phyloP scores from a whole-genome alignment of 2,797 vertebrate genomes.

The Hippoglossus hippoglossus region DNA sequence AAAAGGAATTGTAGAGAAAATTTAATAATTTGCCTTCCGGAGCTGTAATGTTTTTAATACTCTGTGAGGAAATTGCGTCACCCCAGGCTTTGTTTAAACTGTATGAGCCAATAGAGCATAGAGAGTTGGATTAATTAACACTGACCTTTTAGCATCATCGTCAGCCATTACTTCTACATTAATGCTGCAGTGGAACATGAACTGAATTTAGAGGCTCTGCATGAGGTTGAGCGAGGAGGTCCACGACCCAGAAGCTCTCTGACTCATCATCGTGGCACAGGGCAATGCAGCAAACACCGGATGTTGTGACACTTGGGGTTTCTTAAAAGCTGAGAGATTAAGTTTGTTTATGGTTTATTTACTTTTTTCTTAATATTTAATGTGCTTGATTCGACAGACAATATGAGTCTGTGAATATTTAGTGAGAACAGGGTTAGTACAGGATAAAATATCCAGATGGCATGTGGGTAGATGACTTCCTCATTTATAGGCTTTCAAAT shows the following conservation, averaged over 20 bases:
- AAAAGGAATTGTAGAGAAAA: neutral
- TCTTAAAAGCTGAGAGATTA: neutral
- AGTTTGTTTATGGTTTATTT: neutral
- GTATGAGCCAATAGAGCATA: constrained; percentile 29
- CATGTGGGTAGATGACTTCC: neutral
- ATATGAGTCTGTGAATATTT: neutral
- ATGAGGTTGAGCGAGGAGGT: constrained; percentile 16
- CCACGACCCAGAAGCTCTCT: constrained; percentile 27
- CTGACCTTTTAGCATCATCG: constrained; percentile 47
- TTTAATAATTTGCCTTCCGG: constrained; percentile 18
- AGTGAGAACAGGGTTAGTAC: neutral
- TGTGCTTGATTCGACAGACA: constrained; percentile 17
- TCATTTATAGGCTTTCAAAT: neutral
- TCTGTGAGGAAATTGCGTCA: constrained; percentile 29
- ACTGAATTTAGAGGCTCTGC: constrained; percentile 46
- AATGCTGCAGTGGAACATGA: constrained; percentile 54
- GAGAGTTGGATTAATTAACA: constrained; percentile 51
- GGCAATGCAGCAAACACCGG: constrained; percentile 26
- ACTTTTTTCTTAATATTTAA: neutral
- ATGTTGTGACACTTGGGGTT: neutral
- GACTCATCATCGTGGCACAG: constrained; percentile 52
- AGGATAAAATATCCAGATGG: neutral
- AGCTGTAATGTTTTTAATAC: neutral
- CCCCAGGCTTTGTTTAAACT: constrained; percentile 27
- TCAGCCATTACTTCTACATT: constrained; percentile 36